Conservation (phyloP, 2,113 vertebrate genomes). For the Ctenomys sociabilis region DNA sequence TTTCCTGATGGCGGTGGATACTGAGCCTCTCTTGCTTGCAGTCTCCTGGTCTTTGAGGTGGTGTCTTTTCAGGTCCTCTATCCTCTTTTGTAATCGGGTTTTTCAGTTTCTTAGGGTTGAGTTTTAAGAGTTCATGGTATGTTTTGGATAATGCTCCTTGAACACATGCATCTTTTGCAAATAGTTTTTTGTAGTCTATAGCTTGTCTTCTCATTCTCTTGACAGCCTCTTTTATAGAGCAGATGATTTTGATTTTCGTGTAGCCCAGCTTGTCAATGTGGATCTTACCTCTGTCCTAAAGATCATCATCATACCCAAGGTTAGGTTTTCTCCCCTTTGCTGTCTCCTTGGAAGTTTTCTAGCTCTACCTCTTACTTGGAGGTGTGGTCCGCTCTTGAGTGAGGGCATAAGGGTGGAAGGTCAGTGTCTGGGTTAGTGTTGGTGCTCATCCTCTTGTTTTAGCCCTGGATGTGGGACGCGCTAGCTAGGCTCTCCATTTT, state of each 20-base stretch:
- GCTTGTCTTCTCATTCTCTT: not conserved
- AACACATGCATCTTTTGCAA: not conserved
- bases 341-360: not conserved
- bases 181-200: not conserved
- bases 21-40: not conserved
- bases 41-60: not conserved
- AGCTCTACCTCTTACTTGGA: not conserved
- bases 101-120: not conserved
- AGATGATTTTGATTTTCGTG: constrained; percentile 15
- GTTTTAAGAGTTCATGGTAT: not conserved
- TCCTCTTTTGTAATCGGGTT: not conserved
- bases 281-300: not conserved
- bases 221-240: not conserved
- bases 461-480: not conserved
- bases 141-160: not conserved
- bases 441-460: not conserved
- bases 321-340: not conserved
- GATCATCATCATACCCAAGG: not conserved
- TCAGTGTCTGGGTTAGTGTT: not conserved
- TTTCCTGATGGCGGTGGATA: not conserved
- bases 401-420: not conserved
- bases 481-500: not conserved
- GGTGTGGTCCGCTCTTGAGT: not conserved
- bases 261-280: not conserved
- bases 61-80: not conserved